Evolutionary conservation across 64 coral and sea anemone genomes (phyloP).

Genomic region (Actinia equina): DNA sequence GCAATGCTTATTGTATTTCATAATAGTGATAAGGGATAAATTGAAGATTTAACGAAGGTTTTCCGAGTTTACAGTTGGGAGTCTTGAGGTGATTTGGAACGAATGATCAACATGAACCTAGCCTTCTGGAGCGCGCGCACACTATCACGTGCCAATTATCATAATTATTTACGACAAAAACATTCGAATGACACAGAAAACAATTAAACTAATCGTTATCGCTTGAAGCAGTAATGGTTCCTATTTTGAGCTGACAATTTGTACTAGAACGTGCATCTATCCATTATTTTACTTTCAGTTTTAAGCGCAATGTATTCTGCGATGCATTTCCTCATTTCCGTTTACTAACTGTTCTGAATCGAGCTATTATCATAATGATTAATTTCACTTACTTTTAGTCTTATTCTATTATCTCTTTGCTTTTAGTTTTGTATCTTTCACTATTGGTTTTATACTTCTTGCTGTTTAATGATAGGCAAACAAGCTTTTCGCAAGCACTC

Average conservation of each 20-base stretch:
- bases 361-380: neutral
- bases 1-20: conserved; percentile 29
- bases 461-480: neutral
- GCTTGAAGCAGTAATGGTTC: neutral
- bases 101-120: neutral
- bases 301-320: neutral
- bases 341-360: too few species aligned
- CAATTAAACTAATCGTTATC: neutral
- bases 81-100: neutral
- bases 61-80: neutral
- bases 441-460: neutral
- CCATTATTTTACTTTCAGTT: neutral
- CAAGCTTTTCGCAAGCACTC: neutral
- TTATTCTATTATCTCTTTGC: neutral
- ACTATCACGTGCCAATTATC: neutral
- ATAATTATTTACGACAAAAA: neutral
- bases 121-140: neutral
- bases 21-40: conserved; percentile 1
- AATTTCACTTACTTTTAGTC: neutral
- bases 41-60: neutral
- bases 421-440: neutral
- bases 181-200: neutral
- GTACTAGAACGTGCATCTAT: neutral
- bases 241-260: neutral
- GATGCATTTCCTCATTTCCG: neutral